These are phyloP conservation scores for Cataglyphis hispanica DNA, from an alignment of 1,140 invertebrate species.

Conservation along the genomic window DNA sequence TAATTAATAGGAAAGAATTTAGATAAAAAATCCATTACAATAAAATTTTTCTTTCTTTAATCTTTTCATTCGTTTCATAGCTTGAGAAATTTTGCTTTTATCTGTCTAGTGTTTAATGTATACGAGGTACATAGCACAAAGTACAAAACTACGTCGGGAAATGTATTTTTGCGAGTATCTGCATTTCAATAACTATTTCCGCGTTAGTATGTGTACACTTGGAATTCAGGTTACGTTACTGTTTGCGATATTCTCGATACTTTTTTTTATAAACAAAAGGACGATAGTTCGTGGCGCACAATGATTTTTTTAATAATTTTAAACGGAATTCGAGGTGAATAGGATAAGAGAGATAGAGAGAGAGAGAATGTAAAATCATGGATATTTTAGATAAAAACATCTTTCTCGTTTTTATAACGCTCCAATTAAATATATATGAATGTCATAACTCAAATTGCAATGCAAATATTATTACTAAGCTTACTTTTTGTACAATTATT, in stretches of 20 bases:
- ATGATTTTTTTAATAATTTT: constrained; percentile 44
- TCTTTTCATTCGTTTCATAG: neutral
- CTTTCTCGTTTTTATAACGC: neutral
- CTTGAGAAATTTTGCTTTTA: neutral
- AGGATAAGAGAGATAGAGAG: neutral
- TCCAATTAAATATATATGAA: neutral
- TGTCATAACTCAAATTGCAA: neutral
- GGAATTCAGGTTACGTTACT: constrained; percentile 23
- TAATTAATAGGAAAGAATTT: constrained; percentile 27
- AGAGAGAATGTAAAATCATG: neutral
- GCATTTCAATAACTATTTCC: constrained; percentile 41
- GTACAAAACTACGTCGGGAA: constrained; percentile 6
- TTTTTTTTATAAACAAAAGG: constrained; percentile 26
- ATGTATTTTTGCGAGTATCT: constrained; percentile 36
- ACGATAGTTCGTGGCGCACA: neutral
- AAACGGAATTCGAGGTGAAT: constrained; percentile 1
- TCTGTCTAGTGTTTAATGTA: neutral
- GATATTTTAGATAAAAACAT: neutral
- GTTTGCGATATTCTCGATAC: constrained; percentile 37
- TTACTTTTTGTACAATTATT: neutral
- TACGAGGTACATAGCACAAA: neutral
- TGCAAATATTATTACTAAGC: constrained; percentile 26
- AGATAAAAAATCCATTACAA: constrained; percentile 12
- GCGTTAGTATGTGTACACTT: constrained; percentile 25
- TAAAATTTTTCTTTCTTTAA: neutral